Base-by-base conservation (phyloP, 2,113 vertebrate genomes). In the Thomomys bottae region DNA sequence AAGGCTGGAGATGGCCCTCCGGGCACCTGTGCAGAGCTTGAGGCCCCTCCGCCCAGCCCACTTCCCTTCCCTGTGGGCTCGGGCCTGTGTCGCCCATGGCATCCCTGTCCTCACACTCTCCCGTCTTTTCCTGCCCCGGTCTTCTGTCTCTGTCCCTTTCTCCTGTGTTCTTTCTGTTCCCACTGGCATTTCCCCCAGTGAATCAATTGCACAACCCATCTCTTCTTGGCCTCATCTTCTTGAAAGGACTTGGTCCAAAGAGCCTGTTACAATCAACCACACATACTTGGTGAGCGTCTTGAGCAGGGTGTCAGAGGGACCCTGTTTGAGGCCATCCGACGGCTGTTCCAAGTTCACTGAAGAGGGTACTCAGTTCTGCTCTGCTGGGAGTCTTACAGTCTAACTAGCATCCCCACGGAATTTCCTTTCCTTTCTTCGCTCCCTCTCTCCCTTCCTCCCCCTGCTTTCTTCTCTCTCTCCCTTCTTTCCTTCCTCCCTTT, bases 341-440 rank as follows among this genome's bases (percentile, higher is more conserved):
- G 34, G 28, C 2, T 15, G 5, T 45, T 21, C 28, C 23, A 4
- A 75, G 34, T 12, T 38, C 24, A 34, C 73, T 8, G 21, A 18
- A 1, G 4, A 14, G 7, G 79, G 45, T 2, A 8, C 42, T 42
- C 23, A 3, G 2, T 4, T n/a, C 30, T 6, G 6, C 17, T 28
- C 26, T 21, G 0, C 5, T 21, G 1, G 0, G 5, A 14, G 18
- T 34, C 36, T 61, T 40, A 1, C 8, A 12, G 54, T 36, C 57
- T 5, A 0, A 7, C 10, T 6, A 68, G 18, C 4, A 0, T 7
- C 20, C 15, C 10, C 2, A 4, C 6, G 3, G 10, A 15, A 49
- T 5, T 12, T 18, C 21, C 4, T 63, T n/a, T 54, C 49, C 15
- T 54, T 15, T 54, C 49, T 15, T 45, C n/a, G n/a, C n/a, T 45